These are phyloP conservation scores for Philonicus albiceps DNA, from an alignment of 2,888 invertebrate genomes.

Conservation along the genomic window DNA sequence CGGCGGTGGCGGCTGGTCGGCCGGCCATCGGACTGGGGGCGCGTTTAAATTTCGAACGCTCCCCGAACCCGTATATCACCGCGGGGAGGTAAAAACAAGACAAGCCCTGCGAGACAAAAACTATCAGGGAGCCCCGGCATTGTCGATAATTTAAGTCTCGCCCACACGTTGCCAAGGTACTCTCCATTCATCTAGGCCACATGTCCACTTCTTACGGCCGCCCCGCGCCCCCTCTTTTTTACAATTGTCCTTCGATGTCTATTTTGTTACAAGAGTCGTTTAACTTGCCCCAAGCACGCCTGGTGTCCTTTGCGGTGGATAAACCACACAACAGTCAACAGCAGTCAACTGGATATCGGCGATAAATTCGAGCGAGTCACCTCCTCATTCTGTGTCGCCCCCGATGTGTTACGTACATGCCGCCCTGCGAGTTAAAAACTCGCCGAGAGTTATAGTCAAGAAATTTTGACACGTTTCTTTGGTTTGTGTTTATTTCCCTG, in stretches of 20 bases:
- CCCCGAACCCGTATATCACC: slow-evolving; percentile 10
- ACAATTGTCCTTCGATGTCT: slow-evolving; percentile 40
- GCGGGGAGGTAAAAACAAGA: slow-evolving; percentile 23
- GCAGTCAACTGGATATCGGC: slow-evolving; percentile 29
- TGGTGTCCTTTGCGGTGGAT: slow-evolving; percentile 28
- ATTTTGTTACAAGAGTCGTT: slow-evolving; percentile 30
- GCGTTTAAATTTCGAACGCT: slow-evolving; percentile 6
- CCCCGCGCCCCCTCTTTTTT: background rate
- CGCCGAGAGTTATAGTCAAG: slow-evolving; percentile 37
- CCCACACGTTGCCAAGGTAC: slow-evolving; percentile 34
- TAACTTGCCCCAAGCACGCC: slow-evolving; percentile 16
- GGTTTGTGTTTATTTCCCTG: slow-evolving; percentile 35
- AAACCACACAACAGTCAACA: background rate
- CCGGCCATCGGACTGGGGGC: background rate
- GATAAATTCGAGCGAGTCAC: slow-evolving; percentile 28
- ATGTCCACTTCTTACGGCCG: background rate
- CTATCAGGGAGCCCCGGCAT: slow-evolving; percentile 20
- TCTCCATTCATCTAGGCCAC: slow-evolving; percentile 33
- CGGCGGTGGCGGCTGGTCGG: too few species aligned
- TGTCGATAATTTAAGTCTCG: slow-evolving; percentile 38
- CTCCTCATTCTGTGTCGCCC: slow-evolving; percentile 28
- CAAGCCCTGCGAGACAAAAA: slow-evolving; percentile 29
- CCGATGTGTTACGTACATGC: slow-evolving; percentile 38
- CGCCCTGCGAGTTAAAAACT: slow-evolving; percentile 31
- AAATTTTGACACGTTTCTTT: slow-evolving; percentile 44